These are phyloP conservation scores for Lepidurus couesii DNA, from an alignment of 1,140 invertebrate species.

Conservation along the genomic window DNA sequence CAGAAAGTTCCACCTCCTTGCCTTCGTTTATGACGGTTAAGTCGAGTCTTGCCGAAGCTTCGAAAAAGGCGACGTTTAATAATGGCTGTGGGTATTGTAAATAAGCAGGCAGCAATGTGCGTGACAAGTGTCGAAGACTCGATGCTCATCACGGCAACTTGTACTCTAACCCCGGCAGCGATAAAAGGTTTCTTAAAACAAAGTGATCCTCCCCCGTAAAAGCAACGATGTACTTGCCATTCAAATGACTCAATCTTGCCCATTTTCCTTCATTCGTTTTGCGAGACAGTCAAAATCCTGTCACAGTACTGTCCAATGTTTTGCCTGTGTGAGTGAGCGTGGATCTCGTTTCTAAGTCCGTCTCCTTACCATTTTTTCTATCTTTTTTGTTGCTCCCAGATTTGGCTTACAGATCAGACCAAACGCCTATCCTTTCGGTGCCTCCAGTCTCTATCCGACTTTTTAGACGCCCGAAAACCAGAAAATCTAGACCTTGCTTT, in stretches of 20 bases:
- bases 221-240: not conserved
- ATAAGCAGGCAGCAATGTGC: slow-evolving; percentile 7
- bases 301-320: not conserved
- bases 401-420: not conserved
- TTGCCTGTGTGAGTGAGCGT: not conserved
- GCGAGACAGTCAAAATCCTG: not conserved
- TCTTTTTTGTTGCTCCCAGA: not conserved
- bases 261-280: not conserved
- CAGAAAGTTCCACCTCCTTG: not conserved
- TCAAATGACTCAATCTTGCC: not conserved
- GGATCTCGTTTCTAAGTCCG: not conserved
- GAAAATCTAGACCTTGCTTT: not conserved
- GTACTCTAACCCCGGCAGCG: not conserved
- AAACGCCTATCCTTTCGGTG: not conserved
- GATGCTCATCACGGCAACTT: not conserved
- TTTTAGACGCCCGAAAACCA: not conserved
- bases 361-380: not conserved
- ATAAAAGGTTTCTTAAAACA: not conserved
- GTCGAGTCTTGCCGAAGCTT: not conserved
- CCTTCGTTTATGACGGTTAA: not conserved
- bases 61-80: slow-evolving; percentile 8
- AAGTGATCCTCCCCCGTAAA: not conserved
- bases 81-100: slow-evolving; percentile 3
- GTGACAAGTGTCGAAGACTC: not conserved
- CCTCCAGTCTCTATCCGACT: not conserved